Percentiles rank a stretch among this genome's conserved stretches.
phyloP scores from a whole-genome alignment of 2,797 vertebrate species.

The Ctenopoma kingsleyae region DNA sequence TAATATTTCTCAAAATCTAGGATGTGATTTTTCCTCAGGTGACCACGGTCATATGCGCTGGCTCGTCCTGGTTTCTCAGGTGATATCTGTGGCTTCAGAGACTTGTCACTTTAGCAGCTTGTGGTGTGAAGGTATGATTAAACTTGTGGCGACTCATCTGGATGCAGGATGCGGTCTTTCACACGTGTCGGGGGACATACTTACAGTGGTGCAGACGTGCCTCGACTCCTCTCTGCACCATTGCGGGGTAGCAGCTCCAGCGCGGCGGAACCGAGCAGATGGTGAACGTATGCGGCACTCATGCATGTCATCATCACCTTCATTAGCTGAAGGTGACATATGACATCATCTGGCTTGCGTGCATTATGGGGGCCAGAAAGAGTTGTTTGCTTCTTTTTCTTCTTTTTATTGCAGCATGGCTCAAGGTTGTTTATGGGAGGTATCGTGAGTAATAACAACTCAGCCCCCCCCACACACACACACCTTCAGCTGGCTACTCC shows the following conservation, averaged over 20 bases:
- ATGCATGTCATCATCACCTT: constrained; percentile 83
- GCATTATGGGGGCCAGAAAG: constrained; percentile 59
- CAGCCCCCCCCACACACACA: constrained; percentile 23
- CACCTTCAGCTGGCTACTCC: constrained; percentile 32
- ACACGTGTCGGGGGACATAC: constrained; percentile 51
- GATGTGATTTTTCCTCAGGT: neutral
- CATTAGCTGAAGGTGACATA: constrained; percentile 85
- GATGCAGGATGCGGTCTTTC: constrained; percentile 62
- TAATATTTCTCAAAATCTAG: constrained; percentile 16
- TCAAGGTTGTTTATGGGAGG: constrained; percentile 79
- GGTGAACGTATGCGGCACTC: constrained; percentile 77
- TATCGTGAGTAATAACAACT: constrained; percentile 68
- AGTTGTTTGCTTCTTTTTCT: constrained; percentile 64
- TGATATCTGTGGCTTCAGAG: constrained; percentile 49
- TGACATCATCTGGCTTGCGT: constrained; percentile 77
- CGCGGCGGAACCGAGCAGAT: constrained; percentile 78
- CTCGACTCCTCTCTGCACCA: constrained; percentile 60
- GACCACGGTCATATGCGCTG: constrained; percentile 15
- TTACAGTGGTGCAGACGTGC: constrained; percentile 45
- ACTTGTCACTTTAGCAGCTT: constrained; percentile 46
- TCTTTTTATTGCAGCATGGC: constrained; percentile 59
- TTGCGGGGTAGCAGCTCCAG: constrained; percentile 58
- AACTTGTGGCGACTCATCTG: constrained; percentile 60
- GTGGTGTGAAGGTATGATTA: constrained; percentile 59
- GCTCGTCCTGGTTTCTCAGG: constrained; percentile 20